Percentiles rank a stretch among this genome's conserved stretches.
Evolutionary conservation across 2,888 invertebrate genomes (phyloP).

Genomic region (Oscheius onirici): DNA sequence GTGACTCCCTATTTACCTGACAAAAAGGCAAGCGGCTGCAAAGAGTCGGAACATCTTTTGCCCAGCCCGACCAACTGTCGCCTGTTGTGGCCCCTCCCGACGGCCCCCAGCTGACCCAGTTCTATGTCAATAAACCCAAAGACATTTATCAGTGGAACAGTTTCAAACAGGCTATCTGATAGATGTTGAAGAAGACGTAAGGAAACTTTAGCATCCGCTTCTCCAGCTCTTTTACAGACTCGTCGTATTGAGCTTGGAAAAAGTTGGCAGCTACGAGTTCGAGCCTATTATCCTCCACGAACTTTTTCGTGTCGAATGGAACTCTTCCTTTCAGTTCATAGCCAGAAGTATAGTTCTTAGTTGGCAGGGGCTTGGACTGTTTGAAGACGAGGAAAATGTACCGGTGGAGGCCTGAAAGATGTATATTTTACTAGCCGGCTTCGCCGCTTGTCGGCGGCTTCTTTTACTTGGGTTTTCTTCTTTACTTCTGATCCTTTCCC

Average conservation of each 20-base stretch:
- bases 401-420: slow-evolving; percentile 78
- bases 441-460: no score
- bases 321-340: slow-evolving; percentile 72
- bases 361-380: background rate
- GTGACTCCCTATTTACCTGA: background rate
- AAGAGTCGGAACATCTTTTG: background rate
- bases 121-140: background rate
- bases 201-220: slow-evolving; percentile 10
- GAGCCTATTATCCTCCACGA: slow-evolving; percentile 83
- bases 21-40: background rate
- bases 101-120: background rate
- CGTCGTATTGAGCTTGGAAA: slow-evolving; percentile 85
- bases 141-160: background rate
- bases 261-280: slow-evolving; percentile 87
- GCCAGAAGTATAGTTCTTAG: background rate
- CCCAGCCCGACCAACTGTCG: background rate
- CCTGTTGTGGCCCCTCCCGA: background rate
- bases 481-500: no score
- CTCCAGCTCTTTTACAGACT: slow-evolving; percentile 78
- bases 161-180: background rate
- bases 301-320: slow-evolving; percentile 79
- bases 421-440: no score
- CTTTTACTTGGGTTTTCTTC: background rate
- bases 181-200: background rate
- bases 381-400: slow-evolving; percentile 81